Base-by-base conservation (phyloP, 2,888 invertebrate genomes). In the Xanthia icteritia region DNA sequence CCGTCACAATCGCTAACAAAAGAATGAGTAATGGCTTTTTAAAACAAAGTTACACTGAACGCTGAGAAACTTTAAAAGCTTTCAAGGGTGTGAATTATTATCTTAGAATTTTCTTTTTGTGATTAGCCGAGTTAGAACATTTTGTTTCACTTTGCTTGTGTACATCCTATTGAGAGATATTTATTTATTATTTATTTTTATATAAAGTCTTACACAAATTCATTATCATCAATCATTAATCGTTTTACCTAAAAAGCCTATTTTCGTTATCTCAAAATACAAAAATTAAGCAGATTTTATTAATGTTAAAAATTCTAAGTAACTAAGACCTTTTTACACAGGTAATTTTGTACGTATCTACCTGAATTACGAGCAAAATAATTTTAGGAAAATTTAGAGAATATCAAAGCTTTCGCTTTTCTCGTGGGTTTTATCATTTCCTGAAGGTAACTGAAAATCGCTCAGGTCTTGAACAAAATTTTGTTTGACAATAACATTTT, bases 21-120 rank as follows among this genome's bases (percentile, higher is more conserved):
- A 96, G 96, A 94, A 95, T 96, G 96, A 96, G 89, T 94, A 96
- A 96, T 96, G 93, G 93, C 92, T 94, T 92, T 92, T 90, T 94
- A 92, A 95, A 95, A 96, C 95, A 96, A 96, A 96, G 96, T 96
- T 95, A 93, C 94, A 93, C 89, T 90, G 92, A 92, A 94, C 92
- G 92, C 88, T 91, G 91, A 90, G 91, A 92, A 95, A 95, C 94
- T 95, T 95, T 92, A 90, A 91, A 91, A 91, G 93, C 92, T 93
- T 94, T 94, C 94, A 94, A 95, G 94, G 94, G 92, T 93, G 91
- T 94, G 92, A 95, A 93, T 94, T 95, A 96, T 95, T 95, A 94
- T 94, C 94, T 94, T 89, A 89, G 87, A 92, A 91, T 91, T 91
- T 92, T 90, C 86, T 90, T 90, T 89, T 89, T 78, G 86, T 87